Evolutionary conservation across 2,797 vertebrate genomes (phyloP).

Genomic region (Adelosebastes latens): DNA sequence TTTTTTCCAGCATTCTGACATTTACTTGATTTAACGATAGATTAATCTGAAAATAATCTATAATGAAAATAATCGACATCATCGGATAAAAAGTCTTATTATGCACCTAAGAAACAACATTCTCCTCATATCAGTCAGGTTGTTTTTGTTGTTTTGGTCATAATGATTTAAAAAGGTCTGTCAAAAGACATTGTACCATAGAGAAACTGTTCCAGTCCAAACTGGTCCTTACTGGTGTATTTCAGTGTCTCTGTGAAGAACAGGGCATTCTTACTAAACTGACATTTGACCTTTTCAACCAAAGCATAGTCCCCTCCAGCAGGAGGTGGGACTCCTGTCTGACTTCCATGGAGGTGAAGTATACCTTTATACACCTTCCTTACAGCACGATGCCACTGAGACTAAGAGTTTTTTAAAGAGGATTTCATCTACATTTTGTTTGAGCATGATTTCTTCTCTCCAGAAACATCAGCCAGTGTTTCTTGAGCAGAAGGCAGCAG

Average conservation of each 20-base stretch:
- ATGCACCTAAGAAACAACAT: neutral
- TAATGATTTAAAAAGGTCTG: neutral
- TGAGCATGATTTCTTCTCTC: neutral
- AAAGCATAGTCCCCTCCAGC: constrained; percentile 1
- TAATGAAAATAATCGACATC: neutral
- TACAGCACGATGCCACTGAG: neutral
- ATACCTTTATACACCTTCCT: too few relatives aligned
- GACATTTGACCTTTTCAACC: neutral
- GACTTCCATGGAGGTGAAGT: neutral
- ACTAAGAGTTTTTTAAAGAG: neutral
- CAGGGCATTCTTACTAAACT: neutral
- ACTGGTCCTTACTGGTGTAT: neutral
- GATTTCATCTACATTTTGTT: neutral
- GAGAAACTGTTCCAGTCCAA: neutral
- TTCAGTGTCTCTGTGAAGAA: neutral
- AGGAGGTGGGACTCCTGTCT: constrained; percentile 15
- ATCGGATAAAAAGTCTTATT: neutral
- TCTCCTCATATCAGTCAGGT: neutral
- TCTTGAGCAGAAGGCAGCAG: neutral
- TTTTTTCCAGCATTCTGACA: neutral
- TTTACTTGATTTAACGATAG: neutral
- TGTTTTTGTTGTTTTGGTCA: neutral
- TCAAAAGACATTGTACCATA: rapidly evolving
- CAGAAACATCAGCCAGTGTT: neutral
- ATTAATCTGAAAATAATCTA: neutral